Conservation (phyloP, 2,888 invertebrate species). For the Rosalia funebris region DNA sequence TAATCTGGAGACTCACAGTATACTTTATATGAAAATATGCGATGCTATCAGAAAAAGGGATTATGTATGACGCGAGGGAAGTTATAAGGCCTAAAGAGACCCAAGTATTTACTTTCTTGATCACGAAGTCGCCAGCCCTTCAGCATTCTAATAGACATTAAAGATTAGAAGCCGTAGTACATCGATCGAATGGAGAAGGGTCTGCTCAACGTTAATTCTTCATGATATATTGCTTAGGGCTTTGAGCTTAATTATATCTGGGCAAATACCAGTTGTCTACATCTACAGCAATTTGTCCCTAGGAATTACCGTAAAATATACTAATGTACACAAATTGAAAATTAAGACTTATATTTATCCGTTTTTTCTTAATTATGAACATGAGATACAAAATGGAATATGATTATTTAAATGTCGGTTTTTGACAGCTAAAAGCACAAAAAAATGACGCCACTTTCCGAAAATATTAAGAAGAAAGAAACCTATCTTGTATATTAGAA, state of each 20-base stretch:
- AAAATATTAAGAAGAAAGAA: no score
- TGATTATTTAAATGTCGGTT: no score
- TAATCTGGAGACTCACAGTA: no score
- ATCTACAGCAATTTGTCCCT: no score
- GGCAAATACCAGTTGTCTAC: background rate
- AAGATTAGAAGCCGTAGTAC: background rate
- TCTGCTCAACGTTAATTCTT: background rate
- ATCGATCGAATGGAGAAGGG: slow-evolving; percentile 1
- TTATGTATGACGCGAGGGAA: background rate
- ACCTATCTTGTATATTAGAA: no score
- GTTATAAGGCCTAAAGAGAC: background rate
- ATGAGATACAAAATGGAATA: no score
- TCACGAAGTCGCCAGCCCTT: background rate
- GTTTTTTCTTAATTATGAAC: no score
- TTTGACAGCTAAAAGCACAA: no score
- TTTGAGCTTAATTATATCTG: background rate
- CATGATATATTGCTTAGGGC: background rate
- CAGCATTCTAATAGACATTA: background rate
- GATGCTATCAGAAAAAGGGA: background rate
- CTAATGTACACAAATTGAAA: no score
- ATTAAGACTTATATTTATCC: no score
- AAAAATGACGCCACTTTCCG: no score
- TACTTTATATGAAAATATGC: background rate
- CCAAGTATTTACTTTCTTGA: slow-evolving; percentile 2
- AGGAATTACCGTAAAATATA: no score